Evolutionary conservation across 2,888 invertebrate genomes (phyloP), one percentile per base, ranked within the genome.

Genomic region (Drosophila atripex): DNA sequence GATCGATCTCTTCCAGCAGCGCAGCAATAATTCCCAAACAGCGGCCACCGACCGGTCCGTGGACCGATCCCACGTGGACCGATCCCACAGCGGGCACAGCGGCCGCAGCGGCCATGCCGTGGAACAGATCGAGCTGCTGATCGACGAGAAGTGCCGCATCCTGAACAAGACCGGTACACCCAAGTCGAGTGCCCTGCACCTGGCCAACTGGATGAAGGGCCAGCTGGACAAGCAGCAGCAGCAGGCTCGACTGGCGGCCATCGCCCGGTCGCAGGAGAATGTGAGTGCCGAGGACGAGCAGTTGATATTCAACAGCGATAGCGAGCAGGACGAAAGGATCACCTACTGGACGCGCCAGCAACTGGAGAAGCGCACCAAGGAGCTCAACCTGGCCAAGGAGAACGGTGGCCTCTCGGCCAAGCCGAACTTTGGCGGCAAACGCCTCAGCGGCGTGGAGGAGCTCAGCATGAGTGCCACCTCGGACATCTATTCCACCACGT

Each of bases 191-290:
- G 95, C 95, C 0, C 90, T 95, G 51, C 96, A 96, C 82, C 92
- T 96, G 75, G 95, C 95, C 74, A 94, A 95, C 84, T 96, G 96
- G 96, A 96, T 96, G 95, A 95, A 95, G 64, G 95, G 95, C 4
- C 93, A 95, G 69, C 93, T 95, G 52, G 95, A 95, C 74, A 92
- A 93, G 46, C 93, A 94, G 50, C 93, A 93, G 73, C 90, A 91
- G 52, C 90, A 91, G 76, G 92, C 90, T 0, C 89, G 90, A 2
- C 65, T 91, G 58, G 88, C 89, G 16, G 90, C 90, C 3, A 79
- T 85, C 2, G 86, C 83, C 0, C 84, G 89, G 53, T 77, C 90
- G 0, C 80, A 86, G 28, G 89, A 90, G 64, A 90, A 90, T 16
- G 88, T 92, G 0, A 92, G 91, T 38, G 89, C 91, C 56, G 89